Evolutionary conservation across 53 echinoderm and acorn worm genomes (phyloP).

Genomic region (Echinometra lucunter): DNA sequence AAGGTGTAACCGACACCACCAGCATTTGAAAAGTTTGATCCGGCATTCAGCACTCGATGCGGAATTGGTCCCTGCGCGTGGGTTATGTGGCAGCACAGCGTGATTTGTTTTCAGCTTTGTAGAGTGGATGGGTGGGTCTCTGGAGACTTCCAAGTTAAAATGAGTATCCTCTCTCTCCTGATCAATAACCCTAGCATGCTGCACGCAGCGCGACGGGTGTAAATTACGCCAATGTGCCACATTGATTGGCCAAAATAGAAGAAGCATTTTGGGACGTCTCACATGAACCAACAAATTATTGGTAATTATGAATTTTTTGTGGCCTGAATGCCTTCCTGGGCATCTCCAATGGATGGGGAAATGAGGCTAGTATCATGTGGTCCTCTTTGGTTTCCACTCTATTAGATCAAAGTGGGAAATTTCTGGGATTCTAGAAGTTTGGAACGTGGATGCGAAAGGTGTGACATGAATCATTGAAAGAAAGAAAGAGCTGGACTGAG

Average conservation of each 20-base stretch:
- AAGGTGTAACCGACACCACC: slow-evolving; percentile 43
- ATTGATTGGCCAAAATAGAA: slow-evolving; percentile 28
- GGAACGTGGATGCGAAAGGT: not conserved
- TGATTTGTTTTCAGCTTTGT: slow-evolving; percentile 65
- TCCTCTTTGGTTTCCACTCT: slow-evolving; percentile 39
- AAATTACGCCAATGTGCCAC: slow-evolving; percentile 45
- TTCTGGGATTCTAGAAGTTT: slow-evolving; percentile 29
- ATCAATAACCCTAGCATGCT: slow-evolving; percentile 44
- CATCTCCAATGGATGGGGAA: not conserved
- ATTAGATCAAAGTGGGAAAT: slow-evolving; percentile 35
- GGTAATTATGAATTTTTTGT: slow-evolving; percentile 35
- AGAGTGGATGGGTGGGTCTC: slow-evolving; percentile 48
- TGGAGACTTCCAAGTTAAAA: slow-evolving; percentile 32
- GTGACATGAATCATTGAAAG: not conserved
- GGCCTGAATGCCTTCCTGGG: slow-evolving; percentile 2
- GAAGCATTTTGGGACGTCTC: slow-evolving; percentile 47
- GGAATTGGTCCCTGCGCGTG: slow-evolving; percentile 53
- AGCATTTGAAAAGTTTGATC: slow-evolving; percentile 47
- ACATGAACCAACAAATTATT: slow-evolving; percentile 50
- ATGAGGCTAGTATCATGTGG: not conserved
- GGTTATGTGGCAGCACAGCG: slow-evolving; percentile 41
- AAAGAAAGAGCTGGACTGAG: not conserved
- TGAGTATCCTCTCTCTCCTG: slow-evolving; percentile 43
- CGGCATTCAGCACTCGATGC: slow-evolving; percentile 46
- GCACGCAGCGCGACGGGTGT: not conserved